These are phyloP conservation scores for Eristalis tenax DNA, from an alignment of 2,888 invertebrate genomes.

Conservation along the genomic window DNA sequence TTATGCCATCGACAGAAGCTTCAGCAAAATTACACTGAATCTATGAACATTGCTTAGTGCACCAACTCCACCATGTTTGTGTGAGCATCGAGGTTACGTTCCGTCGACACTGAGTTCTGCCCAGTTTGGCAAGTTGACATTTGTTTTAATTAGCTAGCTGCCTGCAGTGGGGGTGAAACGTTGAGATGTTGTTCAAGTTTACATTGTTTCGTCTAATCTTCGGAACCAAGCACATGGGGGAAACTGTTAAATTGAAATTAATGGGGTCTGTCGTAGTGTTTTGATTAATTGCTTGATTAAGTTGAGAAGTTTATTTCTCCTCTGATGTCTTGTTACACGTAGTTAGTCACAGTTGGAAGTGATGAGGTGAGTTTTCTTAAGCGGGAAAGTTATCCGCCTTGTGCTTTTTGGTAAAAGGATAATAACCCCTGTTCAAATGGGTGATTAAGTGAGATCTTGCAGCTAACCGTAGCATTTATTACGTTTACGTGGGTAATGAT, in stretches of 20 bases:
- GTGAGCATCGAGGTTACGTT: not conserved
- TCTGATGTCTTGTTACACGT: not conserved
- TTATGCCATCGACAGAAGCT: constrained; percentile 22
- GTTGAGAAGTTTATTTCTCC: not conserved
- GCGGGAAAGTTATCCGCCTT: not conserved
- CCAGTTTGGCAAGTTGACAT: constrained; percentile 13
- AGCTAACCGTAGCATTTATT: not conserved
- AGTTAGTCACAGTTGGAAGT: not conserved
- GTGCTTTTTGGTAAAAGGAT: not conserved
- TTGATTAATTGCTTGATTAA: constrained; percentile 9
- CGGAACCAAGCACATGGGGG: not conserved
- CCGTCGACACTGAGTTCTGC: not conserved
- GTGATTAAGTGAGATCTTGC: not conserved
- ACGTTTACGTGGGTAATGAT: not conserved
- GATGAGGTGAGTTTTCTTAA: not conserved
- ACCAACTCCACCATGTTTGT: not conserved
- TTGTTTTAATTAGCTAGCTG: constrained; percentile 18
- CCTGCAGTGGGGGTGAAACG: not conserved
- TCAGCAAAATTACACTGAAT: constrained; percentile 13
- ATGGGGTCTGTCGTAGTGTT: not conserved
- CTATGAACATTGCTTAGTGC: not conserved
- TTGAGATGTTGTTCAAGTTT: not conserved
- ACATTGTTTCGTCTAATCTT: not conserved
- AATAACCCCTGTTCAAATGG: not conserved
- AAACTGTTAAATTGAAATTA: constrained; percentile 17